Base-by-base conservation (phyloP, 2,888 invertebrate species). In the Synergus japonicus region DNA sequence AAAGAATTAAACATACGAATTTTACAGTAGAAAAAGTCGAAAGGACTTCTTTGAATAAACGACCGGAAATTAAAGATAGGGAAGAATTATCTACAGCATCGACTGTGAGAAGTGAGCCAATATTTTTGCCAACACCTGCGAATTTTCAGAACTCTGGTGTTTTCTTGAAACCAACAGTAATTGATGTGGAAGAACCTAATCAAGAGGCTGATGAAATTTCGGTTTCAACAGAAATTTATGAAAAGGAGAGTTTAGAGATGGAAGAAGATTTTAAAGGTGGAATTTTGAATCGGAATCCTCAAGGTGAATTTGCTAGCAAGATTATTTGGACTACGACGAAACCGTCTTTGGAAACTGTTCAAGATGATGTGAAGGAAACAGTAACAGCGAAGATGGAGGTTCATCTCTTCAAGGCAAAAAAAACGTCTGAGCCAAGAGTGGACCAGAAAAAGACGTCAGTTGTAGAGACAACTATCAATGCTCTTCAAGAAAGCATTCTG, bases 241-340 rank as follows among this genome's bases (percentile, higher is more conserved):
- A 85, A 1, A 85, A 81, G 2, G 87, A 88, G 10, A 87, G 81
- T 79, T 66, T 85, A 4, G 87, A 89, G 49, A 46, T 83, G 2
- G 84, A 84, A 58, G 77, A 84, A 2, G 84, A 87, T 8, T 76
- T 46, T 12, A 86, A 85, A 41, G 15, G 76, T 0, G 77, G 80
- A 37, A 37, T 37, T 37, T 37, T 37, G 37, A 37, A 37, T 0
- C 37, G 37, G 4, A 85, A 84, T 5, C 1, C 80, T 54, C 54
- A 73, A 44, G 78, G 85, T 9, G 79, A 86, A 79, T 66, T 86
- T 0, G 83, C 87, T 0, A 89, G 88, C 79, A 86, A 78, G 60
- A 87, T 90, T 10, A 78, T 88, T 0, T 89, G 89, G 90, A 90
- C 91, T 0, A 91, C 89, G 13, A 86, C 88, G 9, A 86, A 82